These are phyloP conservation scores for Dicerorhinus sumatrensis DNA, from an alignment of 2,113 vertebrate species.

Conservation along the genomic window DNA sequence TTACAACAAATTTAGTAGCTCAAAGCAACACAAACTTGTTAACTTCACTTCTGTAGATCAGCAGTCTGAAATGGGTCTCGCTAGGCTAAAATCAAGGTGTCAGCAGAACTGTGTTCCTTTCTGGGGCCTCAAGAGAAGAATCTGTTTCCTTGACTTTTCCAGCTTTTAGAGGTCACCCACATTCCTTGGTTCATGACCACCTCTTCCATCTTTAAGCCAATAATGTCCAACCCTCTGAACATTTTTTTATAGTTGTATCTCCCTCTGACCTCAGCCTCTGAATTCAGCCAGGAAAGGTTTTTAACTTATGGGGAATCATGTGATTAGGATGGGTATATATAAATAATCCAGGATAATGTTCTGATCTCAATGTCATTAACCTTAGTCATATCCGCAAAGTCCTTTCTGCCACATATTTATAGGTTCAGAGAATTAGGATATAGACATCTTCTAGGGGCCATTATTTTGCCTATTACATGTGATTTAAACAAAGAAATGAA, in stretches of 20 bases:
- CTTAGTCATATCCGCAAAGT: neutral
- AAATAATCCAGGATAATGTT: neutral
- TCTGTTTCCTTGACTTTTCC: neutral
- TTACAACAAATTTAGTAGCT: neutral
- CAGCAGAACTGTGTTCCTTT: neutral
- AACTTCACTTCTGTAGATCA: neutral
- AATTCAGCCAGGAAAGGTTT: neutral
- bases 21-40: neutral
- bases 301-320: neutral
- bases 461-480: neutral
- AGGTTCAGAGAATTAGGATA: neutral
- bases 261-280: neutral
- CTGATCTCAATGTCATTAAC: neutral
- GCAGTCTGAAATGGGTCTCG: neutral
- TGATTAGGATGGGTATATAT: neutral
- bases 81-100: neutral
- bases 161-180: neutral
- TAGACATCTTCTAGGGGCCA: neutral
- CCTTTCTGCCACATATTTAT: neutral
- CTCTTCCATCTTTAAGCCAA: neutral
- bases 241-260: neutral
- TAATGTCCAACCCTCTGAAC: neutral
- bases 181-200: neutral
- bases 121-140: neutral
- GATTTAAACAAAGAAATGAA: slow-evolving; percentile 22